These are phyloP conservation scores for Calliphora vomitoria DNA, from an alignment of 2,888 invertebrate genomes.

Conservation along the genomic window DNA sequence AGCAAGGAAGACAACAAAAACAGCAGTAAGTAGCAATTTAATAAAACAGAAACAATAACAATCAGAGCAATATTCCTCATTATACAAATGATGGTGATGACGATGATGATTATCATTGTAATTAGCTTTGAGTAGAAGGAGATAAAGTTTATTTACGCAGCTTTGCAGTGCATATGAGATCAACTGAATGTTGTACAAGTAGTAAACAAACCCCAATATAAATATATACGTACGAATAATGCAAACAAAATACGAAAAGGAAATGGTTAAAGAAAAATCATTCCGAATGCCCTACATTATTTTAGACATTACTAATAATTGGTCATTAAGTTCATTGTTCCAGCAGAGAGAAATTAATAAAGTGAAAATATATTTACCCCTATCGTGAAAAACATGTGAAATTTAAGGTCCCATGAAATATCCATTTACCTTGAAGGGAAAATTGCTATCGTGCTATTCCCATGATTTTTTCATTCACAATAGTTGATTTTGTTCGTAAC, in stretches of 20 bases:
- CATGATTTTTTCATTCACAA: no score
- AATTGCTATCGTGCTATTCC: no score
- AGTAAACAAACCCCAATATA: neutral
- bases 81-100: slow-evolving; percentile 1
- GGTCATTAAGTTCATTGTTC: no score
- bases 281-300: neutral
- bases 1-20: slow-evolving; percentile 1
- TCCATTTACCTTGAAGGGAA: no score
- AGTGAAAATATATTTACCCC: no score
- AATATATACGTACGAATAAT: neutral
- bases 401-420: no score
- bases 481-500: no score
- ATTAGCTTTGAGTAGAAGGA: neutral
- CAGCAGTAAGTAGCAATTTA: slow-evolving; percentile 9
- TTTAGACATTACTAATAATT: no score
- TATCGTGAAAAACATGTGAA: no score
- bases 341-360: no score
- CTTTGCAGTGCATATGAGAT: neutral
- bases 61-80: neutral
- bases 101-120: neutral
- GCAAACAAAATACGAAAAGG: neutral
- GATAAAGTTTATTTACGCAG: neutral
- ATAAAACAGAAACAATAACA: slow-evolving; percentile 19
- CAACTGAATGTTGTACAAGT: neutral
- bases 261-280: neutral